These are phyloP conservation scores for Monopterus albus DNA, from an alignment of 2,113 vertebrate species.

Conservation along the genomic window DNA sequence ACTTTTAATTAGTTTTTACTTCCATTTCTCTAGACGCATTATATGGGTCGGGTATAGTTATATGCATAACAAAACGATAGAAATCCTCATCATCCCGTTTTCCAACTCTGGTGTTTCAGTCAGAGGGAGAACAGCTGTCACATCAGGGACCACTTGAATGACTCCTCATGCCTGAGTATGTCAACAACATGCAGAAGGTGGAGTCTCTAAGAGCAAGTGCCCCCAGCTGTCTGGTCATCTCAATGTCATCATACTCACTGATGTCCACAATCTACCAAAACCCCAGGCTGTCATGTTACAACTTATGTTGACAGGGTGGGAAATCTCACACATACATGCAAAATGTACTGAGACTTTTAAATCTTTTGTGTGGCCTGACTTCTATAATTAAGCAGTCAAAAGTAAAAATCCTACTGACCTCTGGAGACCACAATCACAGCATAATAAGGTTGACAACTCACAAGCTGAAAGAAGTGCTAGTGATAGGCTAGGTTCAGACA, in stretches of 20 bases:
- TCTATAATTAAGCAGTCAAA: slow-evolving; percentile 21
- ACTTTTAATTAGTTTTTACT: no score
- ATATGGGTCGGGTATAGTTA: not conserved
- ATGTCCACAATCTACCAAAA: slow-evolving; percentile 31
- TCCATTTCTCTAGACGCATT: no score
- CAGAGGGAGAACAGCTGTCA: slow-evolving; percentile 18
- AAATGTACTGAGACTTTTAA: not conserved
- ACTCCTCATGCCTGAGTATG: slow-evolving; percentile 45
- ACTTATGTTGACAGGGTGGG: not conserved
- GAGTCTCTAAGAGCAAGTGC: slow-evolving; percentile 35
- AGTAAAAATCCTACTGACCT: not conserved
- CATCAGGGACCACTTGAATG: slow-evolving; percentile 15
- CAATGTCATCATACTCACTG: slow-evolving; percentile 66
- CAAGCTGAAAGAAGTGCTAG: slow-evolving; percentile 18
- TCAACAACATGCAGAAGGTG: slow-evolving; percentile 63
- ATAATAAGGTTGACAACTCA: slow-evolving; percentile 5
- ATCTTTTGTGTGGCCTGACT: slow-evolving; percentile 7
- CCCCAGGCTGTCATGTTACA: not conserved
- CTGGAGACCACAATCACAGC: not conserved
- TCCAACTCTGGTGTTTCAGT: slow-evolving; percentile 12
- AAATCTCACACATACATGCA: slow-evolving; percentile 26
- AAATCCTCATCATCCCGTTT: not conserved
- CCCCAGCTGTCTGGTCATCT: slow-evolving; percentile 72
- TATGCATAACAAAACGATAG: not conserved
- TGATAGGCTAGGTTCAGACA: slow-evolving; percentile 49